These are phyloP conservation scores for Mystacides longicornis DNA, from an alignment of 2,888 invertebrate species.

Conservation along the genomic window DNA sequence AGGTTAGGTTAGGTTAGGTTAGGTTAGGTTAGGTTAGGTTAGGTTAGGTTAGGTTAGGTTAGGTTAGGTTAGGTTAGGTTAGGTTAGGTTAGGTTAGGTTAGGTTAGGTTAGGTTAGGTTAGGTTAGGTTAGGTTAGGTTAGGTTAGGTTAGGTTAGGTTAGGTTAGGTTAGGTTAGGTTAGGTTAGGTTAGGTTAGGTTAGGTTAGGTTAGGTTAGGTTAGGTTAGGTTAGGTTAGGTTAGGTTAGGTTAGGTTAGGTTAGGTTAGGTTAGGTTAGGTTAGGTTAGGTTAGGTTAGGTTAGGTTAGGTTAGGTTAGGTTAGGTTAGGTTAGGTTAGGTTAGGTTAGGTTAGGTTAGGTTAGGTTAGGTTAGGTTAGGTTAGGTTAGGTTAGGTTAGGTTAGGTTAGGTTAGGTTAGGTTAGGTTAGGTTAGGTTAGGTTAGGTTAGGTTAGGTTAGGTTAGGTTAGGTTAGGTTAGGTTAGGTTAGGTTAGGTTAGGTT, in stretches of 20 bases:
- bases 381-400: slow-evolving; percentile 8
- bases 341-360: slow-evolving; percentile 8
- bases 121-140: slow-evolving; percentile 8
- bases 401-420: slow-evolving; percentile 8
- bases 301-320: slow-evolving; percentile 8
- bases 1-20: slow-evolving; percentile 16
- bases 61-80: slow-evolving; percentile 13
- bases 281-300: slow-evolving; percentile 8
- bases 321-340: slow-evolving; percentile 8
- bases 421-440: slow-evolving; percentile 8
- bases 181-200: slow-evolving; percentile 23
- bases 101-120: slow-evolving; percentile 8
- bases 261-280: slow-evolving; percentile 8
- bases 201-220: slow-evolving; percentile 23
- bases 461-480: slow-evolving; percentile 8
- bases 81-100: slow-evolving; percentile 8
- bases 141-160: slow-evolving; percentile 12
- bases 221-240: slow-evolving; percentile 20
- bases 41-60: slow-evolving; percentile 19
- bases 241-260: slow-evolving; percentile 8
- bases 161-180: slow-evolving; percentile 23
- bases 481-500: slow-evolving; percentile 8
- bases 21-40: slow-evolving; percentile 18
- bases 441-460: slow-evolving; percentile 8
- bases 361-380: slow-evolving; percentile 8